Conservation (phyloP, 2,888 invertebrate species). For the Caenorhabditis sinica region DNA sequence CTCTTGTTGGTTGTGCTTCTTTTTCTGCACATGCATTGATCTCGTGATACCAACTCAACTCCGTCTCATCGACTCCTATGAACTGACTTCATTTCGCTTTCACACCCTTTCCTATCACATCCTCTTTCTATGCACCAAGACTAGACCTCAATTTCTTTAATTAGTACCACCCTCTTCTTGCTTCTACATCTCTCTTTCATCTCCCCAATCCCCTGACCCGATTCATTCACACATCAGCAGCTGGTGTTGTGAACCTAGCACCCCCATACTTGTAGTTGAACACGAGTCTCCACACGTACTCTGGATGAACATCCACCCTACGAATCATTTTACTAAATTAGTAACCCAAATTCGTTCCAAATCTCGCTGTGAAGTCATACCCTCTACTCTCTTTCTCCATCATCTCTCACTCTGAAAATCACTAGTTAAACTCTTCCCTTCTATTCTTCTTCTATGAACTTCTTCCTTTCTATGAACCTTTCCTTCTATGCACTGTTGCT, state of each 20-base stretch:
- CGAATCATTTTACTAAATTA: conserved; percentile 30
- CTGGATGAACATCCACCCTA: conserved; percentile 30
- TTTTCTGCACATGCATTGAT: conserved; percentile 66
- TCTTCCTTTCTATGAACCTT: conserved; percentile 39
- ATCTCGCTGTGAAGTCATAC: conserved; percentile 64
- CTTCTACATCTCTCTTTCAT: background rate
- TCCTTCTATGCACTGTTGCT: conserved; percentile 59
- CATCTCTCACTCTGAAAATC: conserved; percentile 12
- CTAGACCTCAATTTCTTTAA: conserved; percentile 58
- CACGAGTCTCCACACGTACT: conserved; percentile 60
- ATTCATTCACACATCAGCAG: conserved; percentile 24
- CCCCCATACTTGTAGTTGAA: conserved; percentile 66
- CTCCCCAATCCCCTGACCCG: background rate
- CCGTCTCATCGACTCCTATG: conserved; percentile 58
- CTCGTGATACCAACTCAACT: conserved; percentile 63
- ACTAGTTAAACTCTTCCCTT: conserved; percentile 12
- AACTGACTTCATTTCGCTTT: conserved; percentile 41
- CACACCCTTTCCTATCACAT: conserved; percentile 4
- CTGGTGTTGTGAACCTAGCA: conserved; percentile 48
- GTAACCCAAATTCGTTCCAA: conserved; percentile 43
- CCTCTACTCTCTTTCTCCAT: conserved; percentile 16
- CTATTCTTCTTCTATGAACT: conserved; percentile 59
- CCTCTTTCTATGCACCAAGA: conserved; percentile 56
- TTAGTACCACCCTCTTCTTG: conserved; percentile 16
- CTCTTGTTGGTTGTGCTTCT: conserved; percentile 66